Evolutionary conservation across 2,888 invertebrate species (phyloP).

Genomic region (Stenotaenia linearis): DNA sequence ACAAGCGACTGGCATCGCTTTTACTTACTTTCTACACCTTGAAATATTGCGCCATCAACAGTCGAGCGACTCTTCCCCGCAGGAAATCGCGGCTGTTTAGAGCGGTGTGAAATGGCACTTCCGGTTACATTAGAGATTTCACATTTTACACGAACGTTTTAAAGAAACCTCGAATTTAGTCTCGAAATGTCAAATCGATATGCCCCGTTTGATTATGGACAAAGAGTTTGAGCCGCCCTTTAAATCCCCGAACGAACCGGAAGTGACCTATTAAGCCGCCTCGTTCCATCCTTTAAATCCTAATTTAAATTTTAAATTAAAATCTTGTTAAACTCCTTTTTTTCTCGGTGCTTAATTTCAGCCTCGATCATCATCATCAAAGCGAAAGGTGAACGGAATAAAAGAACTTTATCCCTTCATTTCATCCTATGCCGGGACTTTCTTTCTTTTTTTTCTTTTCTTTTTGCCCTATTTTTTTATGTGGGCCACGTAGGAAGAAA

Average conservation of each 20-base stretch:
- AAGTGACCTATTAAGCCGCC: too few relatives aligned
- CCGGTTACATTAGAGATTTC: too few relatives aligned
- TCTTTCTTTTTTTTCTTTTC: neutral
- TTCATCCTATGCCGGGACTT: neutral
- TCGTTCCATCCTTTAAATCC: neutral
- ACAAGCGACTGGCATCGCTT: neutral
- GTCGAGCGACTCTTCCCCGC: neutral
- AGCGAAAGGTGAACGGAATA: conserved; percentile 17
- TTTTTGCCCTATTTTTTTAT: neutral
- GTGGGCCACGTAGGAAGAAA: conserved; percentile 7
- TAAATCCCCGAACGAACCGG: too few relatives aligned
- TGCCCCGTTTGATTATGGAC: too few relatives aligned
- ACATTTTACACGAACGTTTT: too few relatives aligned
- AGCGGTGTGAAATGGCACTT: too few relatives aligned
- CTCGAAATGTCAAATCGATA: too few relatives aligned
- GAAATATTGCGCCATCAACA: neutral
- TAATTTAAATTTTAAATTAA: neutral
- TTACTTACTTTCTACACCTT: neutral
- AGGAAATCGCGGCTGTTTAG: too few relatives aligned
- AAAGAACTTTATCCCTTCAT: conserved; percentile 17
- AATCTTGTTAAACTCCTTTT: neutral
- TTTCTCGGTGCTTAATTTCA: neutral
- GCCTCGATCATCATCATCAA: conserved; percentile 13
- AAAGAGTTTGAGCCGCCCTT: too few relatives aligned
- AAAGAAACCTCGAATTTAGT: too few relatives aligned